A percentile compares a stretch with the other conserved stretches of the same genome.
Conservation (phyloP, 1,140 invertebrate genomes). For the Atta texana region DNA sequence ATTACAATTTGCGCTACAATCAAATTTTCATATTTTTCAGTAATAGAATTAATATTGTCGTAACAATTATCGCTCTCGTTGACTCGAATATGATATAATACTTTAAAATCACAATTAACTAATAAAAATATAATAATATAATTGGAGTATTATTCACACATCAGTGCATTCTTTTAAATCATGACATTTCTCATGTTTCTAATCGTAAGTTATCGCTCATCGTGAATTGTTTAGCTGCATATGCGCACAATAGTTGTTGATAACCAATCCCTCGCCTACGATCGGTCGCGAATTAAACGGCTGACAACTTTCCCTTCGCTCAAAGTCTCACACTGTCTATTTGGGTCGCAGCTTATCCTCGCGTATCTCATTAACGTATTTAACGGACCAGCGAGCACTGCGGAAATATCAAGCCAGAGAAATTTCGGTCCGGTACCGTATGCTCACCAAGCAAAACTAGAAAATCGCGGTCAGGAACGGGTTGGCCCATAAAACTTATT, state of each 20-base stretch:
- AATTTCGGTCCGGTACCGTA: slow-evolving; percentile 35
- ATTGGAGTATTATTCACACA: neutral
- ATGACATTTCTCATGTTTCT: neutral
- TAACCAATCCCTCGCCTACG: neutral
- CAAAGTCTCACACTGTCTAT: slow-evolving; percentile 30
- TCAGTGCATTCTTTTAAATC: neutral
- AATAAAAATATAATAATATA: neutral
- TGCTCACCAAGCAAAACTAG: slow-evolving; percentile 13
- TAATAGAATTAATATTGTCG: neutral
- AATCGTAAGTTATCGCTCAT: neutral
- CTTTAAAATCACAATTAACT: neutral
- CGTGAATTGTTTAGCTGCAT: neutral
- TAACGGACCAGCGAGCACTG: slow-evolving; percentile 10
- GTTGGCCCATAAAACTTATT: slow-evolving; percentile 25
- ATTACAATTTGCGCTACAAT: neutral
- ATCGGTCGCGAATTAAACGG: slow-evolving; percentile 29
- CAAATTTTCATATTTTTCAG: slow-evolving; percentile 2
- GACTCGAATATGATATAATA: neutral
- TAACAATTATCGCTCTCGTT: neutral
- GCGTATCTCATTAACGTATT: slow-evolving; percentile 40
- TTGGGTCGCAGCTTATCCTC: slow-evolving; percentile 38
- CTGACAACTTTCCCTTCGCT: slow-evolving; percentile 33
- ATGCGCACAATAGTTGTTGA: neutral
- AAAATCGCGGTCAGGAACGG: slow-evolving; percentile 36
- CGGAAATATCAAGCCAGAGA: slow-evolving; percentile 15